Base-by-base conservation (phyloP, 1,140 invertebrate genomes). In the Branchinecta lynchi region DNA sequence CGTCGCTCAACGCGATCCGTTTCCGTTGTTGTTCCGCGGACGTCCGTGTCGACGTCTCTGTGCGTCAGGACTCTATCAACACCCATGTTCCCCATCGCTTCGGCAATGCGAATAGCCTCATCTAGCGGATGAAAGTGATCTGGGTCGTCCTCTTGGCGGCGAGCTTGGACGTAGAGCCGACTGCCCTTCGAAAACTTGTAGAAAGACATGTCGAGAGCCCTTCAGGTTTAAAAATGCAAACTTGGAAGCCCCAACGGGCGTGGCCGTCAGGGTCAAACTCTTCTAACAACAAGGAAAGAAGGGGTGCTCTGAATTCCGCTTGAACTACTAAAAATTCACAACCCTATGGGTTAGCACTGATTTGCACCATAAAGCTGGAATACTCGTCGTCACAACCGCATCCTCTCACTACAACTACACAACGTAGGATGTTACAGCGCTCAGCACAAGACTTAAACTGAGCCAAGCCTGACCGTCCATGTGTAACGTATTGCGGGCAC, bases 1-100 rank as follows among this genome's bases (percentile, higher is more conserved):
- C 74, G 76, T 21, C 75, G 71, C 86, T 89, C 77, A 83, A 89
- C 74, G 85, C 85, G 72, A 83, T 86, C 75, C 83, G 85, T 80
- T 84, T 86, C 76, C 86, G 70, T 73, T 46, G 75, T 78, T 66
- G 72, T 75, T 45, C 88, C 90, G 77, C 89, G 80, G 75, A 89
- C 87, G 81, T 90, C 90, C 70, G 89, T 91, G 73, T 88, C 89
- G 72, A 92, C 81, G 73, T 86, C 83, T 74, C 90, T 87, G 76
- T 89, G 89, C 69, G 89, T 89, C 74, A 88, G 85, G 75, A 92
- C 84, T 75, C 87, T 86, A 77, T 87, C 86, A 71, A 89, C 77
- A 72, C 77, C 79, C 32, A 74, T 72, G 8, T 70, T 66, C 7
- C 68, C 67, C 71, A 71, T 69, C 43, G 67, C 67, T 17, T 71